Evolutionary conservation across 2,888 invertebrate genomes (phyloP), one percentile per base, ranked within the genome.

Genomic region (Sepiola atlantica): DNA sequence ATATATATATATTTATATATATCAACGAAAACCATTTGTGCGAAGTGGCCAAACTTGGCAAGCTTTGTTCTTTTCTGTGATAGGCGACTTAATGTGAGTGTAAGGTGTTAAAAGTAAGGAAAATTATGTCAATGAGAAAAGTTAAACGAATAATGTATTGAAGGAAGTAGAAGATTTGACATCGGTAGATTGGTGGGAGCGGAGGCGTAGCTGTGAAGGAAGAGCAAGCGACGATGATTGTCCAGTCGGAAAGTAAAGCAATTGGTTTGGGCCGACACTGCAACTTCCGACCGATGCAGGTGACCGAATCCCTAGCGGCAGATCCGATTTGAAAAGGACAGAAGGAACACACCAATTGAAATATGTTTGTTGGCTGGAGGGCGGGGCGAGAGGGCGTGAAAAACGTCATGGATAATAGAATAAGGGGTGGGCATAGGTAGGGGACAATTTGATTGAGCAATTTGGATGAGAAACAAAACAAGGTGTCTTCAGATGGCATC

Each of bases 221-320:
- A 45, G 45, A 45, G 2, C 45, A 45, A 45, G 45, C 45, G 8
- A 45, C n/a, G 16, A 77, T 77, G 77, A 77, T 77, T 77, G 77
- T 77, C 77, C 77, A 77, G n/a, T 77, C 77, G 77, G 77, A 77
- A 77, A n/a, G n/a, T 77, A 77, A n/a, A 14, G 77, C 77, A 77
- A 77, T 77, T 77, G 77, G n/a, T 77, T 77, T 77, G 77, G n/a
- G 77, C 77, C 32, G 77, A n/a, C n/a, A 77, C 77, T 77, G n/a
- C 77, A 32, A 77, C 77, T 77, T 77, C 77, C 77, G 77, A 77
- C 77, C 77, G 77, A 77, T 77, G 77, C 77, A 77, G 77, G 77
- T 77, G 77, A 77, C 77, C 77, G 77, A 77, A 77, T 77, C n/a
- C 77, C 77, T n/a, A 77, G 77, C 77, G 77, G 77, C 77, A 77